Conservation (phyloP, 2,888 invertebrate species). For the Mesochorus sp. region DNA sequence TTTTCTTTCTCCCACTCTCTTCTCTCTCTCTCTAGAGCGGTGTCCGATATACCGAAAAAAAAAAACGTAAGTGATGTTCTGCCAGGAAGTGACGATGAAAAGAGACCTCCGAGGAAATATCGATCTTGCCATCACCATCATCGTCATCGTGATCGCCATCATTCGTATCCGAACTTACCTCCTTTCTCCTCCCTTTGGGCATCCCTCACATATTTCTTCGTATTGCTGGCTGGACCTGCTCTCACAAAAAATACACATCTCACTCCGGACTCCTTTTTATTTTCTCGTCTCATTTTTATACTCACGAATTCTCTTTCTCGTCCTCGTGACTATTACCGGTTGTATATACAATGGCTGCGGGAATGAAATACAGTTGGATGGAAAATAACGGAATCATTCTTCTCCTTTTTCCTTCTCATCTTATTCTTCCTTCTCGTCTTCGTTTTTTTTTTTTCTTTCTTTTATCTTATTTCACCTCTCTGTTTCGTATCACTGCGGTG, state of each 20-base stretch:
- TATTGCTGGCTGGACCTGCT: background rate
- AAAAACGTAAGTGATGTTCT: conserved; percentile 44
- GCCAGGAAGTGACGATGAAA: conserved; percentile 7
- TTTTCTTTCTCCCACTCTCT: background rate
- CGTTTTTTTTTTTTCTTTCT: too few species aligned
- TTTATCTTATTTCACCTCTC: too few species aligned
- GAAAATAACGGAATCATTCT: conserved; percentile 29
- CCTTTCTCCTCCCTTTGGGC: background rate
- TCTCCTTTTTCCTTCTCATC: conserved; percentile 9
- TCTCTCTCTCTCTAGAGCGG: background rate
- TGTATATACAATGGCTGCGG: background rate
- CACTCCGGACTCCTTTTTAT: background rate
- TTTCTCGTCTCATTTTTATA: conserved; percentile 25
- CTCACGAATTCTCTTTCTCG: conserved; percentile 6
- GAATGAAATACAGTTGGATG: background rate
- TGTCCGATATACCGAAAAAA: conserved; percentile 51
- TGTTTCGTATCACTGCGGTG: conserved; percentile 44
- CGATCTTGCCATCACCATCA: conserved; percentile 17
- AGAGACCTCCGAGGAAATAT: conserved; percentile 10
- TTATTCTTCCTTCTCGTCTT: too few species aligned
- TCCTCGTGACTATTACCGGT: background rate
- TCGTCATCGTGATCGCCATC: conserved; percentile 33
- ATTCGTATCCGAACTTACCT: conserved; percentile 7
- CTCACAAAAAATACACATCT: background rate
- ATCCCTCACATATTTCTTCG: background rate